Percentiles rank a stretch among this genome's conserved stretches.
Conservation (phyloP, 2,888 invertebrate genomes). For the Syritta pipiens region DNA sequence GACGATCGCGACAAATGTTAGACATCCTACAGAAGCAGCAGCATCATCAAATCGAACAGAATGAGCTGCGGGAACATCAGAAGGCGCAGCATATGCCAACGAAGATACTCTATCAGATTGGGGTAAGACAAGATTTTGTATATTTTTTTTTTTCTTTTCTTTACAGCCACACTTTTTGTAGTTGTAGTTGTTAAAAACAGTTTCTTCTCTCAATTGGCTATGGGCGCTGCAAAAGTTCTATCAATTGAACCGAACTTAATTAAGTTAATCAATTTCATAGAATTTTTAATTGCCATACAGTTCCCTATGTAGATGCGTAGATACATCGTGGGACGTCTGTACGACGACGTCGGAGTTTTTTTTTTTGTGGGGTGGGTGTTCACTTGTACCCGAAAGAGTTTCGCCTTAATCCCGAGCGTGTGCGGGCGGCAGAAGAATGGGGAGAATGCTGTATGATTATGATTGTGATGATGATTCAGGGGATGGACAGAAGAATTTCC, state of each 20-base stretch:
- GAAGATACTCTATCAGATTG: slow-evolving; percentile 84
- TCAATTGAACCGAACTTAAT: slow-evolving; percentile 69
- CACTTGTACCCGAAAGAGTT: slow-evolving; percentile 13
- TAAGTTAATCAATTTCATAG: slow-evolving; percentile 68
- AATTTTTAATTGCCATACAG: slow-evolving; percentile 67
- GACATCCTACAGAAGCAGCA: slow-evolving; percentile 77
- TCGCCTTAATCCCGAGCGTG: slow-evolving; percentile 1
- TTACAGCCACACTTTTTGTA: background rate
- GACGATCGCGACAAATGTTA: slow-evolving; percentile 80
- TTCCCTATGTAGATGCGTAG: background rate
- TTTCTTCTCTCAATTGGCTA: slow-evolving; percentile 16
- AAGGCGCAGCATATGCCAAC: slow-evolving; percentile 61
- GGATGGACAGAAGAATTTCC: slow-evolving; percentile 30
- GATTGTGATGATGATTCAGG: slow-evolving; percentile 35
- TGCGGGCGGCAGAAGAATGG: slow-evolving; percentile 14
- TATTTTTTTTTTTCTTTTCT: slow-evolving; percentile 6
- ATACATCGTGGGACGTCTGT: slow-evolving; percentile 1
- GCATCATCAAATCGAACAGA: slow-evolving; percentile 65
- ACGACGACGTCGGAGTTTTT: slow-evolving; percentile 18
- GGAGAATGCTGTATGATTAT: slow-evolving; percentile 15
- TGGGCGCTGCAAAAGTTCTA: slow-evolving; percentile 32
- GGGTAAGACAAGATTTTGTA: slow-evolving; percentile 74
- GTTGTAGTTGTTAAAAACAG: background rate
- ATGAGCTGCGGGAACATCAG: slow-evolving; percentile 52
- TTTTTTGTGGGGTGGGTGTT: slow-evolving; percentile 19